Evolutionary conservation across 2,797 vertebrate genomes (phyloP).

Genomic region (Neosilurus hyrtlii): DNA sequence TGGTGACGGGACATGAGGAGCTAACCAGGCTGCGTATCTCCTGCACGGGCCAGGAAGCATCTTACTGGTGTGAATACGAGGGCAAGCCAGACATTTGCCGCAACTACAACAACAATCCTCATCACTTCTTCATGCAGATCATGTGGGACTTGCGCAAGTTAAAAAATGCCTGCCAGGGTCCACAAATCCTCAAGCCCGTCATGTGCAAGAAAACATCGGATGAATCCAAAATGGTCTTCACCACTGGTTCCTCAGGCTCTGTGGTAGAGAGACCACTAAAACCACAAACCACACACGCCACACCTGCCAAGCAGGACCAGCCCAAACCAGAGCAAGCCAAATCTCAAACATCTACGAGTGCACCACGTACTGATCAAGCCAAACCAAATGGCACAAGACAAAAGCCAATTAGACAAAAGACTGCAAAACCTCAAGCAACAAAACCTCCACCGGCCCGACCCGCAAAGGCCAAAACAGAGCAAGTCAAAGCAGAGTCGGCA

Average conservation of each 20-base stretch:
- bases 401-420: constrained; percentile 20
- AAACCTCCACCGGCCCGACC: constrained; percentile 34
- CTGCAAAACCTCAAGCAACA: constrained; percentile 21
- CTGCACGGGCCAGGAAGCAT: constrained; percentile 64
- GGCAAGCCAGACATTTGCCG: constrained; percentile 75
- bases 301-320: constrained; percentile 16
- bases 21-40: constrained; percentile 70
- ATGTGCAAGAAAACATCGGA: constrained; percentile 76
- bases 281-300: not conserved
- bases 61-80: constrained; percentile 81
- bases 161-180: constrained; percentile 70
- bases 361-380: constrained; percentile 1
- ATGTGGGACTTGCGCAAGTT: constrained; percentile 73
- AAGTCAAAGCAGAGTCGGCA: constrained; percentile 17
- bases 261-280: not conserved
- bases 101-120: constrained; percentile 75
- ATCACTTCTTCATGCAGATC: constrained; percentile 79
- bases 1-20: constrained; percentile 65
- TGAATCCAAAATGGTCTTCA: constrained; percentile 74
- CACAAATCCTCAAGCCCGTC: constrained; percentile 65
- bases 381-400: constrained; percentile 20
- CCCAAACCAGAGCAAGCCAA: constrained; percentile 19
- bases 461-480: constrained; percentile 12
- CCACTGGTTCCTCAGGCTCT: constrained; percentile 54
- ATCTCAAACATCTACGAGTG: not conserved